Base-by-base conservation (phyloP, 2,797 vertebrate species). In the Nasua narica region DNA sequence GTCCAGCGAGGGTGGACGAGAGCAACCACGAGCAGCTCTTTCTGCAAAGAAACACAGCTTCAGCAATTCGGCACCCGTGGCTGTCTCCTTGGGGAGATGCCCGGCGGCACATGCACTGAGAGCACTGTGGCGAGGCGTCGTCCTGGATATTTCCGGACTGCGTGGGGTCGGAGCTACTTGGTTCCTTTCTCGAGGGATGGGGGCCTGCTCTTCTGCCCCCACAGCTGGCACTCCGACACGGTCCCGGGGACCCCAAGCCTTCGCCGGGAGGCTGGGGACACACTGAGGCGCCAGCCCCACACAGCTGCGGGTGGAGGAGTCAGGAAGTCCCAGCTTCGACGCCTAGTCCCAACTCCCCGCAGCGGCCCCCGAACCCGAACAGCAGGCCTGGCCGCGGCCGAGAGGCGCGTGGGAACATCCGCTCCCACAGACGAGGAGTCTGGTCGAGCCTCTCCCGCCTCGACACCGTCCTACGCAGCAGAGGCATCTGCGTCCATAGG, bases 381-480 rank as follows among this genome's bases (percentile, higher is more conserved):
- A 87, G 98, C 99, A 82, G 85, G 99, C 98, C 98, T 99, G 99
- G 97, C 98, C 97, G 23, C 99, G 99, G 91, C 97, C 97, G 0
- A 98, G 99, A 98, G 99, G 99, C 74, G 95, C 92, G 95, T 98
- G 98, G 40, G 98, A 92, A 29, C 98, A 96, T 98, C 99, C 98
- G 54, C 97, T 98, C 3, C 99, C 99, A 98, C 98, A 98, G 91
- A 99, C 99, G 97, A 99, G 98, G 91, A 98, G 99, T 78, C 98
- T 95, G 74, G 99, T 99, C 96, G 99, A 98, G 98, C 99, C 99
- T 14, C 99, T 99, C 97, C 99, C 98, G 98, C 99, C 99, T 0
- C 98, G 92, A 60, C 99, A 99, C 83, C 98, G 98, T 95, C 98
- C 99, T 97, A 98, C 97, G 96, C 99, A 99, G 98, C 97, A 97